Conservation (phyloP, 2,888 invertebrate genomes). For the Exephanes ischioxanthus region DNA sequence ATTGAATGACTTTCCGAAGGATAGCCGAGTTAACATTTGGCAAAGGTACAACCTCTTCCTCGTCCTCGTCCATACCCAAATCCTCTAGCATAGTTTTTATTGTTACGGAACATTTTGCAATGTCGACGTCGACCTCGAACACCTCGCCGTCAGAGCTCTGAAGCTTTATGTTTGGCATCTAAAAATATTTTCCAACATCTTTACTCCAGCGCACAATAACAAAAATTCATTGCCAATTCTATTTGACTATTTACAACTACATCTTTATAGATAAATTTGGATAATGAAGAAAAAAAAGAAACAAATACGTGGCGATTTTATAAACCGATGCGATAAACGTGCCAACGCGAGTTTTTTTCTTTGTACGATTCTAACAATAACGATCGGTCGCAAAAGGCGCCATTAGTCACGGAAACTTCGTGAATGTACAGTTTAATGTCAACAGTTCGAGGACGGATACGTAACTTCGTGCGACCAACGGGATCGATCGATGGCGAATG, state of each 20-base stretch:
- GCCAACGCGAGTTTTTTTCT: not conserved
- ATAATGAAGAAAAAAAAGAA: not conserved
- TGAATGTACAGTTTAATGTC: slow-evolving; percentile 9
- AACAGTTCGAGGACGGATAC: slow-evolving; percentile 7
- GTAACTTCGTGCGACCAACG: not conserved
- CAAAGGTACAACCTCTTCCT: slow-evolving; percentile 97
- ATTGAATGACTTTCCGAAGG: slow-evolving; percentile 96
- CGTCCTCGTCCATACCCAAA: slow-evolving; percentile 95
- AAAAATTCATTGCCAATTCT: not conserved
- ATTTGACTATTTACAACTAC: too few species aligned
- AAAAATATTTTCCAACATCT: slow-evolving; percentile 68
- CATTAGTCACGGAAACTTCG: slow-evolving; percentile 43
- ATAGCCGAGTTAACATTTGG: slow-evolving; percentile 99
- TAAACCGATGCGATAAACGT: not conserved
- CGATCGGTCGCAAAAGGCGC: slow-evolving; percentile 44
- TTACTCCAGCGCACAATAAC: not conserved
- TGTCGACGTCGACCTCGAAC: slow-evolving; percentile 98
- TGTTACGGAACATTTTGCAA: slow-evolving; percentile 98
- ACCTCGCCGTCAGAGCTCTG: slow-evolving; percentile 98
- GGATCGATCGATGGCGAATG: not conserved
- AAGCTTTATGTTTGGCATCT: slow-evolving; percentile 97
- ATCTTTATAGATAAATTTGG: too few species aligned
- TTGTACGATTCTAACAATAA: slow-evolving; percentile 30
- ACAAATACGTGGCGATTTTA: slow-evolving; percentile 6
- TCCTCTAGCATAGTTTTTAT: slow-evolving; percentile 99